Base-by-base conservation (phyloP, 2,113 vertebrate genomes). In the Entosphenus tridentatus region DNA sequence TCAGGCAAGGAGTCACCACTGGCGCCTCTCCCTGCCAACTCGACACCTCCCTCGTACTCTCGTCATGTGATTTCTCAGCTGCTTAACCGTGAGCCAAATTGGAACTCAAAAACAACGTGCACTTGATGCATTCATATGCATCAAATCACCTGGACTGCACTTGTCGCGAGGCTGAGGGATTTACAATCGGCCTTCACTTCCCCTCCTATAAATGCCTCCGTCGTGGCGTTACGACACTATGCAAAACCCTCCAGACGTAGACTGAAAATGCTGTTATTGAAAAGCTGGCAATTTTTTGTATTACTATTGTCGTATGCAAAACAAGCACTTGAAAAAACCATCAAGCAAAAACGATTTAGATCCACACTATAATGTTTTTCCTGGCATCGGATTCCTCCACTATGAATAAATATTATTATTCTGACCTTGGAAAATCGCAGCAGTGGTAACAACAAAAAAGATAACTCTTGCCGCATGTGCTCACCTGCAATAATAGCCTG, bases 401-500 rank as follows among this genome's bases (percentile, higher is more conserved):
- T 56, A 57, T 69, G 8, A 55, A 70, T 10, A 14, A 69, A 39
- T 70, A 55, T 70, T 62, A 8, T 8, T 1, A 57, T 62, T 55
- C 8, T 6, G n/a, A 14, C 16, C 9, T 13, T 10, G 55, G 17
- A 67, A 67, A 54, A 56, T 18, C 10, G 12, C 14, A 10, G 56
- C 14, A 62, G 5, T 21, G 21, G 16, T 11, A 13, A 65, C 17
- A 65, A 67, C 17, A n/a, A 55, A n/a, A 6, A 59, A 10, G 9
- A 59, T 4, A 16, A 16, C 21, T 21, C n/a, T 10, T 16, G 7
- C 3, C 55, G 11, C 9, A 8, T 13, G 8, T 18, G 10, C 10
- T 76, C 65, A 95, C 93, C 88, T 97, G 90, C 70, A 97, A 82
- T 0, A 88, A 87, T 70, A 96, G 80, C 56, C 88, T 81, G 72